Percentiles rank a stretch among this genome's conserved stretches.
These are phyloP conservation scores for Xiphydria camelus DNA, from an alignment of 2,888 invertebrate species.

Conservation along the genomic window DNA sequence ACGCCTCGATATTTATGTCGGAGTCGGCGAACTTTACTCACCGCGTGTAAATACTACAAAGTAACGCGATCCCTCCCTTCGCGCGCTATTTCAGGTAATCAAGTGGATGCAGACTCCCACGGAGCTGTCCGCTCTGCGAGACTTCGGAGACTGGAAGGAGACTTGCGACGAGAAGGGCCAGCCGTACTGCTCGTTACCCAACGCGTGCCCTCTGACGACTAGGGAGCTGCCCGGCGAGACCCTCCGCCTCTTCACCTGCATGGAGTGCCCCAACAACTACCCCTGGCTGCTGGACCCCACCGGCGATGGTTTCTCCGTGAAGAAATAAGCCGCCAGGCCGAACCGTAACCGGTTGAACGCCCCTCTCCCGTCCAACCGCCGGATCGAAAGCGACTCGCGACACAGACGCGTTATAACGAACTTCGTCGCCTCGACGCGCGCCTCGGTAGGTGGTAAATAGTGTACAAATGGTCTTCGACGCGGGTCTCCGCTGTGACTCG, in stretches of 20 bases:
- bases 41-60: no score
- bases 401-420: no score
- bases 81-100: slow-evolving; percentile 85
- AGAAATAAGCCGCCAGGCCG: slow-evolving; percentile 65
- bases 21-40: no score
- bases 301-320: slow-evolving; percentile 88
- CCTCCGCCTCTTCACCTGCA: slow-evolving; percentile 89
- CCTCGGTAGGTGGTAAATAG: no score
- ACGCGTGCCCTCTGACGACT: slow-evolving; percentile 86
- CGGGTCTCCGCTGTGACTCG: no score
- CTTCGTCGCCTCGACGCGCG: no score
- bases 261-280: slow-evolving; percentile 95
- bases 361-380: neutral
- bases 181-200: slow-evolving; percentile 89
- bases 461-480: no score
- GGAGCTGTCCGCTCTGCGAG: slow-evolving; percentile 80
- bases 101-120: slow-evolving; percentile 97
- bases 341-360: no score
- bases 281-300: slow-evolving; percentile 95
- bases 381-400: neutral
- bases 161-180: slow-evolving; percentile 94
- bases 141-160: slow-evolving; percentile 95
- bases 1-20: no score
- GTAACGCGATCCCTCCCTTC: no score
- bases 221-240: slow-evolving; percentile 91